Evolutionary conservation across 2,113 vertebrate species (phyloP), one percentile per base, ranked within the genome.

Genomic region (Miniopterus natalensis): DNA sequence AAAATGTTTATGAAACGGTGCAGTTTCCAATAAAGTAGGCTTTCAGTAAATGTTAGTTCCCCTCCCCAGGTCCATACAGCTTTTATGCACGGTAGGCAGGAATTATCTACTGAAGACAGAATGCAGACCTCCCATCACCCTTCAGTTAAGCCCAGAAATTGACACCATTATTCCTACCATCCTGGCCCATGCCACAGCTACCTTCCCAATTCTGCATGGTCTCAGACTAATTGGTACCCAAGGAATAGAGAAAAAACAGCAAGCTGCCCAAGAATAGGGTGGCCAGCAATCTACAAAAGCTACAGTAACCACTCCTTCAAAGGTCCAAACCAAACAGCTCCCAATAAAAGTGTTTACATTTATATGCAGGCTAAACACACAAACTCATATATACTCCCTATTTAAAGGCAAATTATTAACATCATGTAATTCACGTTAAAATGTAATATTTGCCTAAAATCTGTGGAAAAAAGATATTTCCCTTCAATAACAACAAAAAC

Each of bases 371-470:
- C 21, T 27, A 90, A 12, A 18, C 51, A 81, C 2, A 74, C 40
- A 15, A 90, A 77, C 29, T 6, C 15, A 29, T 27, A 40, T n/a
- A 61, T 45, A 78, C 79, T 77, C 40, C 65, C 51, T 80, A 59
- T 59, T 81, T 90, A 65, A 96, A 74, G 21, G 27, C 9, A 93
- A 87, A 75, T 45, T 14, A 87, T 77, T 70, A 88, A 53, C 29
- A 53, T 36, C 45, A 73, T 9, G 53, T 36, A 80, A 57, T 47
- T 90, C 25, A 75, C 18, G 36, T 65, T 78, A 84, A 93, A 87
- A 91, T 65, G 21, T 0, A 91, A 1, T 42, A 95, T 63, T 70
- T 73, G 42, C 55, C 78, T 94, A 88, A 47, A 53, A 84, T 3
- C 31, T 93, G 63, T 29, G 49, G 6, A 25, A 77, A 90, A 86